Evolutionary conservation across 2,888 invertebrate genomes (phyloP).

Genomic region (Cylindroiulus punctatus): DNA sequence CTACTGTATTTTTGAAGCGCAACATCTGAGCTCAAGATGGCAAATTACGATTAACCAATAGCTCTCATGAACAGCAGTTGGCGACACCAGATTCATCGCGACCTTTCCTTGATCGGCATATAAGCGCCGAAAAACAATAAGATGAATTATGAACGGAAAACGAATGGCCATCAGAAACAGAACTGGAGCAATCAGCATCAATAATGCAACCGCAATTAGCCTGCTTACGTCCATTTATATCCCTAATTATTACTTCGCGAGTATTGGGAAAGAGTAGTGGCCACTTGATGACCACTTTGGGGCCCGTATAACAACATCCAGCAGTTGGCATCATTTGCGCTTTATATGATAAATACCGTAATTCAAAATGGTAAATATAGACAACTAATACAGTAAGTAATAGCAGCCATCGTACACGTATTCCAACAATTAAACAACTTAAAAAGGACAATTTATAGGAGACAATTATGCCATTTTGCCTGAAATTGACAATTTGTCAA

Average conservation of each 20-base stretch:
- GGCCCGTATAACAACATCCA: too few relatives aligned
- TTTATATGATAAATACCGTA: too few relatives aligned
- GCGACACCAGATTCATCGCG: slow-evolving; percentile 4
- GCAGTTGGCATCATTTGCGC: too few relatives aligned
- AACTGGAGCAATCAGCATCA: neutral
- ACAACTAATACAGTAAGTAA: too few relatives aligned
- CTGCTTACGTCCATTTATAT: neutral
- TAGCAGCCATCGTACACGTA: too few relatives aligned
- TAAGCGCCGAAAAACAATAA: neutral
- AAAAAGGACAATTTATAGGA: too few relatives aligned
- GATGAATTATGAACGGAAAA: neutral
- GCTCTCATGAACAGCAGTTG: slow-evolving; percentile 15
- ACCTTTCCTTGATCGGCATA: neutral
- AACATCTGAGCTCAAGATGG: neutral
- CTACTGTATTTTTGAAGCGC: neutral
- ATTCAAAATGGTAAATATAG: too few relatives aligned
- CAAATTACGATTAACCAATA: slow-evolving; percentile 23
- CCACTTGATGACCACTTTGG: too few relatives aligned
- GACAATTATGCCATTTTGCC: too few relatives aligned
- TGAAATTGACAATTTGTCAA: too few relatives aligned
- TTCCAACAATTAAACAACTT: too few relatives aligned
- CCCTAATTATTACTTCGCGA: neutral
- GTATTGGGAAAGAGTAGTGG: too few relatives aligned
- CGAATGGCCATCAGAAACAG: neutral
- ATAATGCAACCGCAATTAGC: slow-evolving; percentile 15